These are phyloP conservation scores for Drosophila acutilabella DNA, from an alignment of 2,888 invertebrate species.

Conservation along the genomic window DNA sequence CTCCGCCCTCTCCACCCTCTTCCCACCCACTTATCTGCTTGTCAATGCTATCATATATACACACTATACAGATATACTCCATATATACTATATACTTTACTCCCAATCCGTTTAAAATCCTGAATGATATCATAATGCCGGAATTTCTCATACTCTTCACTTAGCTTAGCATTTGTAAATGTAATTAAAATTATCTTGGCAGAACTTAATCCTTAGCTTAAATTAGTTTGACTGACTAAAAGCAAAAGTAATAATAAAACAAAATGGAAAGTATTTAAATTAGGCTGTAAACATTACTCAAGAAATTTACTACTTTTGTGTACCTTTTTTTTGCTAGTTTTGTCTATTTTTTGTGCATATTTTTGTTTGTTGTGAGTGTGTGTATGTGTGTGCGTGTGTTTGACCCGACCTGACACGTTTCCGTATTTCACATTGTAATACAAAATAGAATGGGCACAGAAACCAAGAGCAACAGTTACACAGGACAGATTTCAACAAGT, in stretches of 20 bases:
- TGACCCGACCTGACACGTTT: slow-evolving; percentile 78
- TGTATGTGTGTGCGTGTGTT: slow-evolving; percentile 44
- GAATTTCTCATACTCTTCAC: background rate
- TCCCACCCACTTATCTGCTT: slow-evolving; percentile 24
- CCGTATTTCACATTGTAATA: slow-evolving; percentile 74
- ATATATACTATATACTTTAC: background rate
- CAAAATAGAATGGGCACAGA: slow-evolving; percentile 83
- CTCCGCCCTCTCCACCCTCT: background rate
- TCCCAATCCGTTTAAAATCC: background rate
- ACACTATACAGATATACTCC: slow-evolving; percentile 3
- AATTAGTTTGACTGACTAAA: background rate
- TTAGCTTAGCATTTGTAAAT: background rate
- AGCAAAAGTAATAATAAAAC: background rate
- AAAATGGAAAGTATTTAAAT: too few species aligned
- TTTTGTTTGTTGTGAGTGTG: background rate
- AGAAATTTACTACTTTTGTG: too few species aligned
- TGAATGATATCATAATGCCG: slow-evolving; percentile 2
- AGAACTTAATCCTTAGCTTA: background rate
- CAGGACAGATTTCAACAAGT: slow-evolving; percentile 79
- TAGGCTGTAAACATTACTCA: too few species aligned
- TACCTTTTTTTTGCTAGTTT: too few species aligned
- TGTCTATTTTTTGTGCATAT: background rate
- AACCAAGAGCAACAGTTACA: slow-evolving; percentile 81
- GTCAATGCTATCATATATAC: background rate
- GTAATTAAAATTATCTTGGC: background rate